phyloP scores from a whole-genome alignment of 2,888 invertebrate genomes.

The Aelia acuminata region DNA sequence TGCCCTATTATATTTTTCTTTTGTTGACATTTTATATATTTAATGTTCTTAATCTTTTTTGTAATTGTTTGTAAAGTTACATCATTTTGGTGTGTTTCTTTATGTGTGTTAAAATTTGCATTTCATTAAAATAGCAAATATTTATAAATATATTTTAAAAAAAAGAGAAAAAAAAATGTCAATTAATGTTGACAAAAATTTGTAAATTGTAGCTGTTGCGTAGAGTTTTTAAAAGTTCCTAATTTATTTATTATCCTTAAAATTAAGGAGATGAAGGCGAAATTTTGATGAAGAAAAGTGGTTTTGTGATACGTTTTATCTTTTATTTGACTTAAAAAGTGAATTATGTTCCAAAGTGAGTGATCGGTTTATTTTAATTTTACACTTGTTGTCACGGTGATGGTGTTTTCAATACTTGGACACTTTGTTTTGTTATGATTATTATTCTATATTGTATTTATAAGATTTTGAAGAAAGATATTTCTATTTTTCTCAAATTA shows the following conservation, averaged over 20 bases:
- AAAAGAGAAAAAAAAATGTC: constrained; percentile 32
- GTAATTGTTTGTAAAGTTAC: constrained; percentile 49
- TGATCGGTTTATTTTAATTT: constrained; percentile 59
- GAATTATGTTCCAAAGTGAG: constrained; percentile 59
- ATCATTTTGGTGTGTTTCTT: constrained; percentile 46
- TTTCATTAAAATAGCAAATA: constrained; percentile 48
- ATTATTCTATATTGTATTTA: constrained; percentile 55
- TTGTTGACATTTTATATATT: constrained; percentile 58
- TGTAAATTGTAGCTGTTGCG: constrained; percentile 30
- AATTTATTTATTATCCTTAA: constrained; percentile 58
- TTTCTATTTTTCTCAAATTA: constrained; percentile 46
- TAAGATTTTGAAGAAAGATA: constrained; percentile 26
- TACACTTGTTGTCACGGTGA: constrained; percentile 55
- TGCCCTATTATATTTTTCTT: constrained; percentile 43
- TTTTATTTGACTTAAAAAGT: constrained; percentile 61
- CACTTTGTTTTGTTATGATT: constrained; percentile 55
- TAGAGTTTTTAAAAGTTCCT: constrained; percentile 58
- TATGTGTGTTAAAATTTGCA: constrained; percentile 48
- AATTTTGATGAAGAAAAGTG: constrained; percentile 56
- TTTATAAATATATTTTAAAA: constrained; percentile 37
- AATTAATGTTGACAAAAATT: constrained; percentile 27
- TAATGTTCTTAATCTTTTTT: constrained; percentile 51
- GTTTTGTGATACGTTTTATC: constrained; percentile 59
- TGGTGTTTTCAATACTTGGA: constrained; percentile 58
- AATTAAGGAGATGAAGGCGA: constrained; percentile 42